These are phyloP conservation scores for Lates calcarifer DNA, from an alignment of 2,113 vertebrate genomes.

Conservation along the genomic window DNA sequence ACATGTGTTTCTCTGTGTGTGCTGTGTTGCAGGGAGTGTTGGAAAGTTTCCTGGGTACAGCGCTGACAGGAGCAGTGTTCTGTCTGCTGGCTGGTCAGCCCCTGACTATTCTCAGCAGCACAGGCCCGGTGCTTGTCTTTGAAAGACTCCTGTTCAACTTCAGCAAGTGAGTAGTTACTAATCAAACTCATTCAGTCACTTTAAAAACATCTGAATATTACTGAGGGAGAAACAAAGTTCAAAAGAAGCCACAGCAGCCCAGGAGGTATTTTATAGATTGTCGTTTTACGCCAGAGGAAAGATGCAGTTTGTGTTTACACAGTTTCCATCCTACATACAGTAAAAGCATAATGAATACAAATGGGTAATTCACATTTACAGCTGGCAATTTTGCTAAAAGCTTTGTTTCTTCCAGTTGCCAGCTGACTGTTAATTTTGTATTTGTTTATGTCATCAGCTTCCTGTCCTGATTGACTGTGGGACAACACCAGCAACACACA, in stretches of 20 bases:
- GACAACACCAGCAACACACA: neutral
- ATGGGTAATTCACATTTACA: conserved; percentile 4
- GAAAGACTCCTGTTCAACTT: conserved; percentile 96
- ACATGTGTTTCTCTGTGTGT: neutral
- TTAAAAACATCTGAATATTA: neutral
- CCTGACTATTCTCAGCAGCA: conserved; percentile 97
- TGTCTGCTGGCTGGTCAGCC: conserved; percentile 96
- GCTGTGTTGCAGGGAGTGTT: conserved; percentile 90
- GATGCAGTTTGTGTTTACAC: conserved; percentile 3
- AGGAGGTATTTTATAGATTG: conserved; percentile 23
- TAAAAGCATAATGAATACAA: neutral
- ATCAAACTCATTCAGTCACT: neutral
- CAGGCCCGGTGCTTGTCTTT: conserved; percentile 96
- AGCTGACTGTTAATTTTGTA: conserved; percentile 25
- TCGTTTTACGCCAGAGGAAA: conserved; percentile 1
- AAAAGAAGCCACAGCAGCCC: neutral
- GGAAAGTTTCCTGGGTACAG: conserved; percentile 98
- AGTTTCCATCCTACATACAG: neutral
- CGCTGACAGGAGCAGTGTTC: conserved; percentile 91
- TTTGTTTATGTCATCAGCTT: conserved; percentile 1
- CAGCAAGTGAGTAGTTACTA: conserved; percentile 89
- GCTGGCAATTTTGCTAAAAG: neutral
- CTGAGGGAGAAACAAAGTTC: neutral
- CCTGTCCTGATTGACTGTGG: neutral
- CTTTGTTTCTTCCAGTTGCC: neutral